These are phyloP conservation scores for Eudemis profundana DNA, from an alignment of 2,888 invertebrate species.

Conservation along the genomic window DNA sequence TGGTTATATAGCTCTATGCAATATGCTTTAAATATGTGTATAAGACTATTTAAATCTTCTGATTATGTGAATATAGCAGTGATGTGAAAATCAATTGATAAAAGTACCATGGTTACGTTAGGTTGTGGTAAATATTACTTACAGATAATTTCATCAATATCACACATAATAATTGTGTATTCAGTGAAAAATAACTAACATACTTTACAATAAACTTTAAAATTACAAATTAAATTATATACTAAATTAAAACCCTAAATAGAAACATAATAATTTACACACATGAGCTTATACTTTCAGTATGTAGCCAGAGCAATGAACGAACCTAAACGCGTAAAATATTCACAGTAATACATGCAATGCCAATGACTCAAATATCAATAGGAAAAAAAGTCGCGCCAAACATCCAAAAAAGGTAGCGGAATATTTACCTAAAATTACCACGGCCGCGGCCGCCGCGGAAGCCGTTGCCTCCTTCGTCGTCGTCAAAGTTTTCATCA, in stretches of 20 bases:
- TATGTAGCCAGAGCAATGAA: not conserved
- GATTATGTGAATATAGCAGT: no score
- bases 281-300: not conserved
- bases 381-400: conserved; percentile 25
- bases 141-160: no score
- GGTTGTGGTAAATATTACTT: no score
- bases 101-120: not conserved
- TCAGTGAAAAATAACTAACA: no score
- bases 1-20: no score
- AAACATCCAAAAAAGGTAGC: not conserved
- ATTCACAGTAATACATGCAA: not conserved
- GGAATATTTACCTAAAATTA: conserved; percentile 69
- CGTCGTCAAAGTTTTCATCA: conserved; percentile 76
- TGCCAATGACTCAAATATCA: not conserved
- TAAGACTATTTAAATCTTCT: no score
- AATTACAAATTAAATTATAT: no score
- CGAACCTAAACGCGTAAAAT: not conserved
- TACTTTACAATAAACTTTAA: no score
- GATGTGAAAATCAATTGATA: not conserved
- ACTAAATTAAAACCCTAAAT: no score
- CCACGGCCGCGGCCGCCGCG: conserved; percentile 74
- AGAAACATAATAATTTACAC: no score
- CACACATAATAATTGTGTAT: no score
- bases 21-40: no score
- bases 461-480: conserved; percentile 69